Evolutionary conservation across 2,888 invertebrate species (phyloP).

Genomic region (Napeogenes inachia): DNA sequence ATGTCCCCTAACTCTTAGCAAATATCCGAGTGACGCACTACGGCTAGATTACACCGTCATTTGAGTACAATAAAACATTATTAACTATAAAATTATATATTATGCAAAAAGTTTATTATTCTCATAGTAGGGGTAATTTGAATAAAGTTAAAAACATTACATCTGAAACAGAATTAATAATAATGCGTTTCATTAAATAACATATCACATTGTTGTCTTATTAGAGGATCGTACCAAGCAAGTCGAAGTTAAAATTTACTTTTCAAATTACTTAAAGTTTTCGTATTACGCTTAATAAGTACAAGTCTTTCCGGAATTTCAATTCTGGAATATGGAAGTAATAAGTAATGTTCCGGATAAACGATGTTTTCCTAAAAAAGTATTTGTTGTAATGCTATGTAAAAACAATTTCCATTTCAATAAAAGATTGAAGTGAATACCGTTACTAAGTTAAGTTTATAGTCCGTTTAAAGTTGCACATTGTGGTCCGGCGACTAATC

Average conservation of each 20-base stretch:
- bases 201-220: too few relatives aligned
- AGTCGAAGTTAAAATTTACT: background rate
- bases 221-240: too few relatives aligned
- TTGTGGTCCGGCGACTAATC: conserved; percentile 23
- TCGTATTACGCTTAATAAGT: background rate
- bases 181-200: too few relatives aligned
- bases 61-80: conserved; percentile 23
- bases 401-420: conserved; percentile 1
- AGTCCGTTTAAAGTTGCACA: conserved; percentile 23
- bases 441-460: conserved; percentile 24
- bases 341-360: too few relatives aligned
- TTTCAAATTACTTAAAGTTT: conserved; percentile 3
- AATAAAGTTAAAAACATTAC: too few relatives aligned
- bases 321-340: background rate
- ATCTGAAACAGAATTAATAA: too few relatives aligned
- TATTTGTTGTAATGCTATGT: background rate
- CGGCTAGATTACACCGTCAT: conserved; percentile 24
- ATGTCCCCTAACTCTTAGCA: conserved; percentile 44
- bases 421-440: conserved; percentile 7
- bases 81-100: conserved; percentile 16
- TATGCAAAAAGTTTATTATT: too few relatives aligned
- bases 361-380: too few relatives aligned
- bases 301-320: background rate
- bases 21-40: conserved; percentile 38
- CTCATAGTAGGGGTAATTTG: too few relatives aligned